phyloP scores from a whole-genome alignment of 2,888 invertebrate genomes.

The Baronia brevicornis region DNA sequence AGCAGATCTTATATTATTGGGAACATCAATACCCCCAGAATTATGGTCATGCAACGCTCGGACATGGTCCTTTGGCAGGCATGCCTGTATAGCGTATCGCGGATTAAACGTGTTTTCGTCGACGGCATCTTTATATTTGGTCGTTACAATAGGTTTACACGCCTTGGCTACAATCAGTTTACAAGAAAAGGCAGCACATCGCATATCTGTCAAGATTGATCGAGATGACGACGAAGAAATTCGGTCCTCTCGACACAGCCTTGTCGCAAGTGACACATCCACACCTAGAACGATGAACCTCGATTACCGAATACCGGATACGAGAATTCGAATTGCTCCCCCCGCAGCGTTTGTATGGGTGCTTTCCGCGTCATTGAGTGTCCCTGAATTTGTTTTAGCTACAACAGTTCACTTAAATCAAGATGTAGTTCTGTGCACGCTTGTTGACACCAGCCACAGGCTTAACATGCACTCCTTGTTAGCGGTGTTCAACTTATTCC shows the following conservation, averaged over 20 bases:
- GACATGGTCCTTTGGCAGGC: conserved; percentile 68
- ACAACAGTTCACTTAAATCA: conserved; percentile 55
- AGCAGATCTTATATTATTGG: conserved; percentile 64
- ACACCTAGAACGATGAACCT: conserved; percentile 70
- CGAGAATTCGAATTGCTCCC: conserved; percentile 61
- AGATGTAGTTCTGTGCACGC: conserved; percentile 59
- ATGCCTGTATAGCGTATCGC: conserved; percentile 68
- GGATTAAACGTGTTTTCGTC: conserved; percentile 73
- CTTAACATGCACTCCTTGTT: conserved; percentile 56
- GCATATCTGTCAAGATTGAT: conserved; percentile 43
- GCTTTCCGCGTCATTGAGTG: conserved; percentile 72
- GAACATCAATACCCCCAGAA: conserved; percentile 63
- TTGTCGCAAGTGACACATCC: conserved; percentile 65
- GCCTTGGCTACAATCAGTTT: conserved; percentile 72
- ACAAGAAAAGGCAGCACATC: conserved; percentile 49
- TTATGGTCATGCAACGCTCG: conserved; percentile 65
- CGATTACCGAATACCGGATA: conserved; percentile 65
- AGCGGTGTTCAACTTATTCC: conserved; percentile 51
- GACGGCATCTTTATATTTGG: conserved; percentile 73
- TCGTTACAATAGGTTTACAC: conserved; percentile 74
- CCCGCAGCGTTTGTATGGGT: conserved; percentile 77
- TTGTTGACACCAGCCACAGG: conserved; percentile 67
- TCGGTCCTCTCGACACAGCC: conserved; percentile 62
- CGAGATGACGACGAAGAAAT: conserved; percentile 60
- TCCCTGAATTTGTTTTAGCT: conserved; percentile 75